These are phyloP conservation scores for Bubalus kerabau DNA, from an alignment of 2,113 vertebrate species.

Conservation along the genomic window DNA sequence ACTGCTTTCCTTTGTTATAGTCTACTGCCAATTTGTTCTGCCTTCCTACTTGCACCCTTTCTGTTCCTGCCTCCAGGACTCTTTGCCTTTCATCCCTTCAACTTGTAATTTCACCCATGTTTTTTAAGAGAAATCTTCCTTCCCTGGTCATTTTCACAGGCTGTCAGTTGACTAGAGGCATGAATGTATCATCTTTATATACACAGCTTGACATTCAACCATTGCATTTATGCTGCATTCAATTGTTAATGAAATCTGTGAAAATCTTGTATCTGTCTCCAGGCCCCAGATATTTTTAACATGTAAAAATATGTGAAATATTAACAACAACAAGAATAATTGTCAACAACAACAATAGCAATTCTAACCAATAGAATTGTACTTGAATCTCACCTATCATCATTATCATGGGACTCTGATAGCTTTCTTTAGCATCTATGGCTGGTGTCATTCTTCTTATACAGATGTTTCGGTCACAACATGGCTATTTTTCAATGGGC, in stretches of 20 bases:
- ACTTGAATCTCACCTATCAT: background rate
- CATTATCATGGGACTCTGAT: background rate
- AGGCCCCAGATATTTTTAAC: background rate
- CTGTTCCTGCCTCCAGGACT: background rate
- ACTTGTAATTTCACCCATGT: background rate
- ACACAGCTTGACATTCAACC: background rate
- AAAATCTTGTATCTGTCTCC: background rate
- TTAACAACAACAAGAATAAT: background rate
- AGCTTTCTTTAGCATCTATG: background rate
- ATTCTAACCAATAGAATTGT: background rate
- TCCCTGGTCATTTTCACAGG: background rate
- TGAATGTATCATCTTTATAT: background rate
- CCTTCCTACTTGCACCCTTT: background rate
- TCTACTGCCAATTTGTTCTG: background rate
- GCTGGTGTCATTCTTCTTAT: background rate
- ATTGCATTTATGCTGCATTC: rapidly evolving
- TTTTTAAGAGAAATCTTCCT: background rate
- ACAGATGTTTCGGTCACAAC: rapidly evolving
- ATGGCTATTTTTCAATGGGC: background rate
- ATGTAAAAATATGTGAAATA: background rate
- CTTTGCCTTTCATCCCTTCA: background rate
- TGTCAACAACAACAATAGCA: background rate
- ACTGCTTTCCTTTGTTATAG: background rate
- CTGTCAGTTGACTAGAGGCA: background rate
- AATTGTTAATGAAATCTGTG: background rate